Percentiles rank a stretch among this genome's conserved stretches.
Evolutionary conservation across 2,888 invertebrate species (phyloP).

Genomic region (Margaritifera margaritifera): DNA sequence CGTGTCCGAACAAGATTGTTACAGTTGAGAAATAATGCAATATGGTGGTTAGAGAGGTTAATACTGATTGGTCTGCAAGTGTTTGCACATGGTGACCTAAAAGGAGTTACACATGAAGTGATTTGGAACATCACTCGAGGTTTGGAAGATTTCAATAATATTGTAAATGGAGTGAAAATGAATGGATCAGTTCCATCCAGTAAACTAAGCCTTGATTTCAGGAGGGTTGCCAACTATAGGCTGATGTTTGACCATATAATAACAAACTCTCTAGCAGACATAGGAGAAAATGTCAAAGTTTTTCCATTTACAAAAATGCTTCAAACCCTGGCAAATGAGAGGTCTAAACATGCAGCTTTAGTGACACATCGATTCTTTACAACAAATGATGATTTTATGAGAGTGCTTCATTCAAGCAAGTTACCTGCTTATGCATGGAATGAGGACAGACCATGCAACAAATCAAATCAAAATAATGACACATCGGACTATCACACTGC

Average conservation of each 20-base stretch:
- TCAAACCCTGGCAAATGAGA: slow-evolving; percentile 64
- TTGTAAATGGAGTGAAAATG: slow-evolving; percentile 51
- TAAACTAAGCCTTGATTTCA: not conserved
- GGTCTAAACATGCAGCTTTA: slow-evolving; percentile 67
- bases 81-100: slow-evolving; percentile 68
- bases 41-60: slow-evolving; percentile 67
- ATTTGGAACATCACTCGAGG: slow-evolving; percentile 71
- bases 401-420: slow-evolving; percentile 47
- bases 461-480: slow-evolving; percentile 39
- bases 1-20: slow-evolving; percentile 52
- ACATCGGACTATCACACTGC: slow-evolving; percentile 64
- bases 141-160: slow-evolving; percentile 70
- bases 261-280: slow-evolving; percentile 38
- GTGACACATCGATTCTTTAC: slow-evolving; percentile 69
- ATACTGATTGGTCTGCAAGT: slow-evolving; percentile 69
- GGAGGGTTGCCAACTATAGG: not conserved
- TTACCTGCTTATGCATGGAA: slow-evolving; percentile 62
- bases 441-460: slow-evolving; percentile 40
- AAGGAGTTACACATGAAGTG: slow-evolving; percentile 63
- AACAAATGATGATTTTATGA: slow-evolving; percentile 61
- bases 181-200: not conserved
- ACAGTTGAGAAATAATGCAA: slow-evolving; percentile 58
- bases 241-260: slow-evolving; percentile 26
- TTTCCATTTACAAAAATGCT: slow-evolving; percentile 65
- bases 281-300: slow-evolving; percentile 53